Conservation (phyloP, 2,113 vertebrate genomes). For the Xiphophorus maculatus region DNA sequence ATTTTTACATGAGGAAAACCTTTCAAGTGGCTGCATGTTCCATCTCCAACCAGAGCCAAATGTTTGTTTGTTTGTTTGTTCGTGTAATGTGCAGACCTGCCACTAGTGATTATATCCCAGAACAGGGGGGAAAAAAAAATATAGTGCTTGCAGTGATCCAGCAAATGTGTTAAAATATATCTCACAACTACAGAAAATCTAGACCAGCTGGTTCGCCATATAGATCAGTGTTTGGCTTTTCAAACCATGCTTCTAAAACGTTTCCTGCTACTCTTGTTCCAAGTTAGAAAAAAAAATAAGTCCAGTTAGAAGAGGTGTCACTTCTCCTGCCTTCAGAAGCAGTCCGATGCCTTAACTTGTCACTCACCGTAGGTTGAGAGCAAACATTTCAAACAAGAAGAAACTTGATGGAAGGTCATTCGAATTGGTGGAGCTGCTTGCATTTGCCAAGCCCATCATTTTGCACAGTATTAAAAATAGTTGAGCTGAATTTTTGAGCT, state of each 20-base stretch:
- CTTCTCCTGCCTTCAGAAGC: slow-evolving; percentile 52
- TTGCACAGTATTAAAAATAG: slow-evolving; percentile 82
- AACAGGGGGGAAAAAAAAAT: slow-evolving; percentile 5
- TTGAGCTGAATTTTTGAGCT: slow-evolving; percentile 63
- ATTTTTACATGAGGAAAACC: slow-evolving; percentile 15
- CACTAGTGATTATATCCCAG: slow-evolving; percentile 62
- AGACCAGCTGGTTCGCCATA: slow-evolving; percentile 17
- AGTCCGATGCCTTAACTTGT: slow-evolving; percentile 69
- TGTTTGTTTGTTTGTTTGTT: slow-evolving; percentile 47
- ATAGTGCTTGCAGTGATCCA: slow-evolving; percentile 8
- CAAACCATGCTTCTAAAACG: too few species aligned
- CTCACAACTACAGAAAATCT: slow-evolving; percentile 27
- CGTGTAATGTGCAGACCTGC: slow-evolving; percentile 42
- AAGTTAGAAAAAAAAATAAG: slow-evolving; percentile 12
- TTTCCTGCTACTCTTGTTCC: slow-evolving; percentile 24
- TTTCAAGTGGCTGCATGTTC: slow-evolving; percentile 41
- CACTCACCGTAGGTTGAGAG: slow-evolving; percentile 1
- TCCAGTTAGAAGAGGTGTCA: slow-evolving; percentile 23
- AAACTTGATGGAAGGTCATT: slow-evolving; percentile 52
- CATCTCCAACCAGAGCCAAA: slow-evolving; percentile 43
- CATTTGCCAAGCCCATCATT: slow-evolving; percentile 76
- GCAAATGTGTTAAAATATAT: slow-evolving; percentile 31
- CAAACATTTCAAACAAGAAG: slow-evolving; percentile 19
- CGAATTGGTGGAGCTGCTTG: slow-evolving; percentile 66
- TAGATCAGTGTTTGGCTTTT: not conserved